Base-by-base conservation (phyloP, 2,113 vertebrate genomes). In the Ceyx margarethae region DNA sequence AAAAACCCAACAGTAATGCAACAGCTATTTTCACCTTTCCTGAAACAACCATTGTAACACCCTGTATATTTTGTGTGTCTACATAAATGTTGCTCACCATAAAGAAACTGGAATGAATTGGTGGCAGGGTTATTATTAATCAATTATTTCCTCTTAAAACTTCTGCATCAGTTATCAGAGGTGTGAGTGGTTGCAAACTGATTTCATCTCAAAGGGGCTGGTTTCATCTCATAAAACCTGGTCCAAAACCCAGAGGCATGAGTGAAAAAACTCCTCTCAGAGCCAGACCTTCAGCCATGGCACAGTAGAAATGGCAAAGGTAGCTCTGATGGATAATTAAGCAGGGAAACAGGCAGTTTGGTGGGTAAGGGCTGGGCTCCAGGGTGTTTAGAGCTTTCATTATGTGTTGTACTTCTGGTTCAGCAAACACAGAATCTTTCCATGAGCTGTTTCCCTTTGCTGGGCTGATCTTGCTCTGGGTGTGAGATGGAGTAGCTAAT, bases 401-500 rank as follows among this genome's bases (percentile, higher is more conserved):
- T 93, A 90, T 66, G 69, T 1, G 0, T 84, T 93, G 95, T 90
- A 92, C 84, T 93, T 88, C 82, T 48, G 78, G 50, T 87, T 93
- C 91, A 80, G 78, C 74, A 90, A 91, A 94, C 78, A 37, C 79
- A 79, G 85, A 81, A 94, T 84, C 93, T 90, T 92, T 84, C 69
- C 74, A 85, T 73, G 92, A 89, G 71, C 81, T 92, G 82, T 93
- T 96, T 96, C 56, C 86, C 81, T 69, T 67, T 81, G 50, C 91
- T 91, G 79, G 89, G 83, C 69, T 87, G 83, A 78, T 93, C 58
- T 90, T 89, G 53, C 82, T 35, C 65, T 76, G 23, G 61, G 40
- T 90, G 86, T 87, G 86, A 94, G 96, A 96, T 87, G 74, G 89
- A 95, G 93, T 93, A 93, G 66, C 93, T 95, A 96, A 96, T 96